Conservation (phyloP, 2,888 invertebrate genomes). For the Frankliniella fusca region DNA sequence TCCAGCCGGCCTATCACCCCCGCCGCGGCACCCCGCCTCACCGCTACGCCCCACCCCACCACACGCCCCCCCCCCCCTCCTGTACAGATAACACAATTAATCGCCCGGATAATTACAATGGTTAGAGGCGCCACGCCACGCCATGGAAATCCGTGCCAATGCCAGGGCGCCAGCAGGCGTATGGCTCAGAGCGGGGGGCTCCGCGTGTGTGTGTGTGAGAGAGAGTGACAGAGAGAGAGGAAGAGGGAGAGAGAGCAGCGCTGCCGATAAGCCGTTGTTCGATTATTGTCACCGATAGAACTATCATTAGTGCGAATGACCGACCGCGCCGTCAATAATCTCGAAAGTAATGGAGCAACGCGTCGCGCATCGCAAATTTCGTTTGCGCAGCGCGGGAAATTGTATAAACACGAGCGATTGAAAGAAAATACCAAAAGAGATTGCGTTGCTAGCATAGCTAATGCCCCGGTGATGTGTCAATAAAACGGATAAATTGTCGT, state of each 20-base stretch:
- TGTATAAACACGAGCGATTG: too few relatives aligned
- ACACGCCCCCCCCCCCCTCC: not conserved
- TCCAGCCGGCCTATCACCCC: too few relatives aligned
- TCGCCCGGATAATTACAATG: conserved; percentile 11
- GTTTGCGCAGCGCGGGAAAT: too few relatives aligned
- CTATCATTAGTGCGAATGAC: not conserved
- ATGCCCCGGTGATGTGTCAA: too few relatives aligned
- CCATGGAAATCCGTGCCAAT: not conserved
- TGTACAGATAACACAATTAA: conserved; percentile 23
- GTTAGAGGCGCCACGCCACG: conserved; percentile 12
- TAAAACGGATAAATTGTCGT: too few relatives aligned
- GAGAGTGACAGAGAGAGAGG: not conserved
- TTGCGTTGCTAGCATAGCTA: too few relatives aligned
- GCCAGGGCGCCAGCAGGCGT: not conserved
- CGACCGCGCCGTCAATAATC: not conserved
- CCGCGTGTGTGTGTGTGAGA: not conserved
- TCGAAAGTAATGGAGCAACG: not conserved
- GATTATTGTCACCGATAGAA: not conserved
- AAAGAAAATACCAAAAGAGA: too few relatives aligned
- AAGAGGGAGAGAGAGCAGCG: not conserved
- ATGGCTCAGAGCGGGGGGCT: not conserved
- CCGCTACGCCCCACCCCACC: not conserved
- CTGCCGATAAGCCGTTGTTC: not conserved
- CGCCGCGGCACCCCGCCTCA: not conserved
- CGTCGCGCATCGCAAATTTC: too few relatives aligned